phyloP scores from a whole-genome alignment of 2,888 invertebrate genomes.

The Hypena proboscidalis region DNA sequence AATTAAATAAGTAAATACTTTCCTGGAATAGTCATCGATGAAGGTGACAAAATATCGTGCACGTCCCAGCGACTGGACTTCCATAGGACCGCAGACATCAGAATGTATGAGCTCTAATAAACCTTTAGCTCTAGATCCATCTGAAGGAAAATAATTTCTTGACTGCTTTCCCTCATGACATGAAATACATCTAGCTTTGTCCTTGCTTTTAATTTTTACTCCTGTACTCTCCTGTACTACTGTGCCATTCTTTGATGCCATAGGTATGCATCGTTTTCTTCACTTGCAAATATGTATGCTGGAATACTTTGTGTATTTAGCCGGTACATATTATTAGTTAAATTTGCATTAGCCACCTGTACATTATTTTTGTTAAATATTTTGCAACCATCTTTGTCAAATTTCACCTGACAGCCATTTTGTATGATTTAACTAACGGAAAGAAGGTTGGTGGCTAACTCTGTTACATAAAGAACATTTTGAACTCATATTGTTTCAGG shows the following conservation, averaged over 20 bases:
- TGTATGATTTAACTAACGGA: constrained; percentile 8
- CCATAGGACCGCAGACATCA: constrained; percentile 50
- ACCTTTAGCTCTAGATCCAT: too few species aligned
- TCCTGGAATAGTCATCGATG: constrained; percentile 4
- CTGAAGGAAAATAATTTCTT: not conserved
- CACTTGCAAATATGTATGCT: too few species aligned
- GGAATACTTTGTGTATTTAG: too few species aligned
- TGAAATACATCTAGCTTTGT: not conserved
- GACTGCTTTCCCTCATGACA: not conserved
- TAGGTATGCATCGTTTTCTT: not conserved
- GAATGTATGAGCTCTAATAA: too few species aligned
- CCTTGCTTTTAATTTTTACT: not conserved
- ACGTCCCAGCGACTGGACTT: constrained; percentile 14
- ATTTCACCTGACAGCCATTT: too few species aligned
- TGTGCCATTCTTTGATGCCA: not conserved
- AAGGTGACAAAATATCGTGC: constrained; percentile 11
- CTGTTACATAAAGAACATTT: not conserved
- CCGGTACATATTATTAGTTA: too few species aligned
- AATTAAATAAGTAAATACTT: constrained; percentile 1
- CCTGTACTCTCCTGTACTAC: not conserved
- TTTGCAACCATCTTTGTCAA: too few species aligned
- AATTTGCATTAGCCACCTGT: too few species aligned
- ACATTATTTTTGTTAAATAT: too few species aligned
- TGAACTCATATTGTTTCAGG: too few species aligned
- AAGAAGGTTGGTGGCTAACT: not conserved